Conservation (phyloP, 2,888 invertebrate genomes). For the Uropetala carovei region DNA sequence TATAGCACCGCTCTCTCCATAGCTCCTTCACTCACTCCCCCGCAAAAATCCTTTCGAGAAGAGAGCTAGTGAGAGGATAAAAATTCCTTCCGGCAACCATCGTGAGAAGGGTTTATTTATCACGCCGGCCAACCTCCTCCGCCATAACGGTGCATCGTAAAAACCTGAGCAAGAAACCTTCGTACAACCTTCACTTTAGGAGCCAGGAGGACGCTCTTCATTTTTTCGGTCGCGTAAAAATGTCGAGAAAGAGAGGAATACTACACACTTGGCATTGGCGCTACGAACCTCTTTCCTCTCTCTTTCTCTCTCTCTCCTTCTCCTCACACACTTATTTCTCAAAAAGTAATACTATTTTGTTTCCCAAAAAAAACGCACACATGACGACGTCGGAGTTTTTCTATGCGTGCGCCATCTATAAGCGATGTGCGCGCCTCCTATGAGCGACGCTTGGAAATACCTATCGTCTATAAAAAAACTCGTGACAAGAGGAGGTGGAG, state of each 20-base stretch:
- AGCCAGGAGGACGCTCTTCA: constrained; percentile 27
- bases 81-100: constrained; percentile 54
- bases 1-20: not conserved
- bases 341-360: not conserved
- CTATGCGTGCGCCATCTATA: too few relatives aligned
- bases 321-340: not conserved
- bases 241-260: not conserved
- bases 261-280: not conserved
- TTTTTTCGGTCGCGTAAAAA: constrained; percentile 42
- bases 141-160: constrained; percentile 57
- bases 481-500: too few relatives aligned
- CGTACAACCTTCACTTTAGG: constrained; percentile 31
- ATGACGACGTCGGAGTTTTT: too few relatives aligned
- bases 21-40: not conserved
- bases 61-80: not conserved
- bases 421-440: too few relatives aligned
- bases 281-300: not conserved
- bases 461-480: too few relatives aligned
- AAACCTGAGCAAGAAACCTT: constrained; percentile 41
- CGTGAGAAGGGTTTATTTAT: constrained; percentile 41
- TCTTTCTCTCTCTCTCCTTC: not conserved
- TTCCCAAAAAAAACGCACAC: too few relatives aligned
- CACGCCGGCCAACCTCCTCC: constrained; percentile 16
- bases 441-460: too few relatives aligned
- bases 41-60: not conserved